phyloP scores from a whole-genome alignment of 2,888 invertebrate genomes.

The Clanis bilineata region DNA sequence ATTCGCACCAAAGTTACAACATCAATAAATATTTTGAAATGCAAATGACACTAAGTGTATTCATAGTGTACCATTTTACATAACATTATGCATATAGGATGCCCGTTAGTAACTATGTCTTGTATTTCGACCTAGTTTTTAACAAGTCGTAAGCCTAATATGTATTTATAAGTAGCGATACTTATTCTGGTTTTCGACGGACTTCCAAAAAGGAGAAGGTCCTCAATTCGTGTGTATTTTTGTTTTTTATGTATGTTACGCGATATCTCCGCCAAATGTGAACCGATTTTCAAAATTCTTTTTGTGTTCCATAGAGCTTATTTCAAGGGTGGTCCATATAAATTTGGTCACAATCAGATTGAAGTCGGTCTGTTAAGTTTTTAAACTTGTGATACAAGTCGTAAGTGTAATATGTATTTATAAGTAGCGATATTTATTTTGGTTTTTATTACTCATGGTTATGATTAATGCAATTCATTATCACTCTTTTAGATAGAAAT shows the following conservation, averaged over 20 bases:
- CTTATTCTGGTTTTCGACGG: neutral
- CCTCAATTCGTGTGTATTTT: no score
- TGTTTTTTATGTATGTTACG: no score
- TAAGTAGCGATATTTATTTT: neutral
- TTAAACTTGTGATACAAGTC: no score
- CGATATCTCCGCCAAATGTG: no score
- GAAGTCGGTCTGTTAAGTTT: no score
- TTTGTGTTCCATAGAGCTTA: no score
- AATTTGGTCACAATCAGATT: no score
- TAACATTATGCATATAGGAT: conserved; percentile 30
- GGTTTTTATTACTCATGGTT: neutral
- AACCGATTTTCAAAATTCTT: no score
- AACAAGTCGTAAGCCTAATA: neutral
- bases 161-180: neutral
- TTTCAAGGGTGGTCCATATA: no score
- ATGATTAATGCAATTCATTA: neutral
- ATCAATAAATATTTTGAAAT: conserved; percentile 38
- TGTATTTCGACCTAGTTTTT: conserved; percentile 15
- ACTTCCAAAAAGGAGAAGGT: no score
- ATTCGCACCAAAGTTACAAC: conserved; percentile 29
- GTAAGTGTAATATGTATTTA: neutral
- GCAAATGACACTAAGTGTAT: conserved; percentile 33
- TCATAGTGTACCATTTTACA: conserved; percentile 30
- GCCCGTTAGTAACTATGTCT: conserved; percentile 18
- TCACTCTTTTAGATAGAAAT: neutral